Conservation (phyloP, 2,113 vertebrate genomes). For the Mustela lutreola region DNA sequence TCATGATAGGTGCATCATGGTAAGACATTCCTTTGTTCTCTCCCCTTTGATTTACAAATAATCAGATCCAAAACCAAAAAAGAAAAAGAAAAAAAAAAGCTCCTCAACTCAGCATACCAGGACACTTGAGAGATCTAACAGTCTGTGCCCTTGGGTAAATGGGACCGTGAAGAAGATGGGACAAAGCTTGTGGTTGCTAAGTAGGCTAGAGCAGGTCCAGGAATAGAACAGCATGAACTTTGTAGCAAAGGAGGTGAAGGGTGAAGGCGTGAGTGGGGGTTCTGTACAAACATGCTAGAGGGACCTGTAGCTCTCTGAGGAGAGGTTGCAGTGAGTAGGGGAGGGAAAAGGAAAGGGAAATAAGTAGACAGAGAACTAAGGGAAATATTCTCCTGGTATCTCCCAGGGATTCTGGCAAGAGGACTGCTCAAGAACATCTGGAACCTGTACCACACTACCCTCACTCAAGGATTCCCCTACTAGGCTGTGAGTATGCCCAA, state of each 20-base stretch:
- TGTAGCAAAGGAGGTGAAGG: not conserved
- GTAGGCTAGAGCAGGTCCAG: not conserved
- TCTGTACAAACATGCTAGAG: not conserved
- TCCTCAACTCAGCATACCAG: not conserved
- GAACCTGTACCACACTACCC: not conserved
- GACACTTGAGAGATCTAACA: not conserved
- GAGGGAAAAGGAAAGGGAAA: not conserved
- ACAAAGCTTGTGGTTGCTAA: not conserved
- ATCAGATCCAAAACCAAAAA: not conserved
- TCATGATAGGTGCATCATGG: not conserved
- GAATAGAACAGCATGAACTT: not conserved
- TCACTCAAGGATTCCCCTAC: not conserved
- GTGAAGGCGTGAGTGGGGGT: not conserved
- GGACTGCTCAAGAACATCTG: not conserved
- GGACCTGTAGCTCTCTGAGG: not conserved
- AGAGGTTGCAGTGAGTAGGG: not conserved
- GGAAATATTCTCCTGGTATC: not conserved
- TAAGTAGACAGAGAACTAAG: not conserved
- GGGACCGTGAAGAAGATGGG: not conserved
- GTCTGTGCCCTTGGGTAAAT: not conserved
- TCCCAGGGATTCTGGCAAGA: not conserved
- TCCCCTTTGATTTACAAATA: not conserved
- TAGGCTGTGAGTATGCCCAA: not conserved
- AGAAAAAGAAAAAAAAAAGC: not conserved
- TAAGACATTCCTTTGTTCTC: not conserved